Base-by-base conservation (phyloP, 2,797 vertebrate genomes). In the Ispidina lecontei region DNA sequence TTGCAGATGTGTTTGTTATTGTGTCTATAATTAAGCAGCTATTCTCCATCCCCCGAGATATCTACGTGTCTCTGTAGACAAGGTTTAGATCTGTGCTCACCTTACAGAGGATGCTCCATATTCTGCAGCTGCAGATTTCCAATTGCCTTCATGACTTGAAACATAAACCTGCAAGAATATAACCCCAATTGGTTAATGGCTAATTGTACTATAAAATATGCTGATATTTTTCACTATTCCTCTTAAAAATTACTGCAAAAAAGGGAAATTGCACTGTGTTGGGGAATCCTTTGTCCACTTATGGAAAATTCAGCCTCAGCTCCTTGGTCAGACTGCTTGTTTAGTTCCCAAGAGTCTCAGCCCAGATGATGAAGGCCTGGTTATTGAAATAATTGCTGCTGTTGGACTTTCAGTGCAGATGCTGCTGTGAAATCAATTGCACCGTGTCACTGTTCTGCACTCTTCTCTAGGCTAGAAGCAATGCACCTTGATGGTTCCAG, bases 1-100 rank as follows among this genome's bases (percentile, higher is more conserved):
- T 58, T 93, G 76, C 72, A 95, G 91, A 87, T 88, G 70, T 73
- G 79, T 84, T 78, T 81, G 77, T 58, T 94, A 70, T 46, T 80
- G 55, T 94, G 52, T 20, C 89, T 78, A 69, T 86, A 95, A 95
- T 85, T 84, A 92, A 91, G 79, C 65, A 92, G 74, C 59, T 86
- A 72, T 70, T 91, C 79, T 74, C 33, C 37, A 31, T 49, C 21
- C 6, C 8, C 12, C 74, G 43, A 44, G 22, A 33, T 35, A 62
- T 56, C 49, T 39, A 35, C 41, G 19, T 81, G 49, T 74, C 75
- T 87, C 47, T 63, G 28, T 3, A 70, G 51, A 31, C 37, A 78
- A 31, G 15, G 37, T 52, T 93, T 31, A 75, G 19, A 43, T 31
- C 54, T 69, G 25, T 47, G 21, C n/a, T 83, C 28, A 59, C 70